Evolutionary conservation across 2,797 vertebrate genomes (phyloP).

Genomic region (Lemur catta): DNA sequence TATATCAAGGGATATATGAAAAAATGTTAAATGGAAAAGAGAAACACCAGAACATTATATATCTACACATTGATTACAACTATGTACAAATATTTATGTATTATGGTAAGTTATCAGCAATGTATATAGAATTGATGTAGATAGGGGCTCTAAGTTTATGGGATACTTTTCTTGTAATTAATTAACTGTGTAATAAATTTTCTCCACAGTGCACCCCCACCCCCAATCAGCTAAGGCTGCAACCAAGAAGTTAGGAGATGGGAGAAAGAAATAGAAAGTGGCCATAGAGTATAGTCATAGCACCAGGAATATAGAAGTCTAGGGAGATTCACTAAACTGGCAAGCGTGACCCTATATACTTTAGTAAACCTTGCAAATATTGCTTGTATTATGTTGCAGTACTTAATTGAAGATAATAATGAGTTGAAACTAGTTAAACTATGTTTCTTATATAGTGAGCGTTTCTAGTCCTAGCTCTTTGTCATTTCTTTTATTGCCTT

Average conservation of each 20-base stretch:
- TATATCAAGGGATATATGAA: background rate
- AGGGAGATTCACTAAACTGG: background rate
- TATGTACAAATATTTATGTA: slow-evolving; percentile 42
- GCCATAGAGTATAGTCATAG: background rate
- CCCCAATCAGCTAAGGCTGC: background rate
- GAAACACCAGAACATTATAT: background rate
- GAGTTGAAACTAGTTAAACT: slow-evolving; percentile 19
- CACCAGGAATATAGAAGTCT: background rate
- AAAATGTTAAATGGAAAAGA: slow-evolving; percentile 18
- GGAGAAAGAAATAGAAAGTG: background rate
- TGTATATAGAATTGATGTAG: slow-evolving; percentile 1
- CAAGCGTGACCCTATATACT: background rate
- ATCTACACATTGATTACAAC: background rate
- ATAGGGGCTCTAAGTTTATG: background rate
- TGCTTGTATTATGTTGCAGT: background rate
- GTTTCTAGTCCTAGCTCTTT: background rate
- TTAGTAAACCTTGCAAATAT: background rate
- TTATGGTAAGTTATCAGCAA: slow-evolving; percentile 14
- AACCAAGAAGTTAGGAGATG: background rate
- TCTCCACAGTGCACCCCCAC: background rate
- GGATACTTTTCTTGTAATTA: slow-evolving; percentile 28
- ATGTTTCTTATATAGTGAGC: background rate
- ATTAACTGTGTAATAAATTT: slow-evolving; percentile 8
- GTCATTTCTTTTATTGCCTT: slow-evolving; percentile 24
- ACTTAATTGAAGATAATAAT: slow-evolving; percentile 40